Base-by-base conservation (phyloP, 1,140 invertebrate species). In the Teleopsis dalmanni region DNA sequence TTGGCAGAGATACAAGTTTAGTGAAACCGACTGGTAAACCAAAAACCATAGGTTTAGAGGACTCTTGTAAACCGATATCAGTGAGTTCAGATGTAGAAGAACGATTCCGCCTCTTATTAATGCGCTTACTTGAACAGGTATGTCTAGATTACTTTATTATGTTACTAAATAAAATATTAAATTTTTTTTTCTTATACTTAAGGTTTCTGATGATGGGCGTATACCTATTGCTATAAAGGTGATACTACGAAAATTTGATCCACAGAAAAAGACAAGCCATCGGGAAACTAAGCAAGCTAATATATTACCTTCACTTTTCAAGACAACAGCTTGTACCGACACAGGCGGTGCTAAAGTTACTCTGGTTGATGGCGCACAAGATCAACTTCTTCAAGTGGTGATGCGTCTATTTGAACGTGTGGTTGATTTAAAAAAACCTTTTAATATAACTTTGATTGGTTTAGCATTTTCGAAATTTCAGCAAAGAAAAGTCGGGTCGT, bases 391-490 rank as follows among this genome's bases (percentile, higher is more conserved):
- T 49, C 75, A 74, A n/a, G 76, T 81, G 35, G 77, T 83, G 10
- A 84, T 87, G 81, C 79, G 80, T 55, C 72, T 88, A 37, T 87
- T 88, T 59, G 79, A 81, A 59, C 81, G 84, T 60, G 75, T 84
- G 44, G 80, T 88, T 36, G 78, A 86, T 58, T 74, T 81, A 46
- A 76, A 75, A 11, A 83, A 83, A 71, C 80, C 82, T 42, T 88
- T 87, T 70, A 84, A 86, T 69, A 78, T 89, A 51, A 87, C 84
- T 7, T 70, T 88, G 29, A 70, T 89, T 29, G 85, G 85, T 19
- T 70, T 89, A 52, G 82, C 84, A 11, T 88, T 88, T 59, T 84
- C 82, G 3, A 87, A 88, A 63, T 88, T 88, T 54, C 79, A 81
- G 51, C 84, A 87, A 58, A 75, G 78, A 35, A 77, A 78, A 55